Evolutionary conservation across 2,113 vertebrate species (phyloP).

Genomic region (Arothron firmamentum): DNA sequence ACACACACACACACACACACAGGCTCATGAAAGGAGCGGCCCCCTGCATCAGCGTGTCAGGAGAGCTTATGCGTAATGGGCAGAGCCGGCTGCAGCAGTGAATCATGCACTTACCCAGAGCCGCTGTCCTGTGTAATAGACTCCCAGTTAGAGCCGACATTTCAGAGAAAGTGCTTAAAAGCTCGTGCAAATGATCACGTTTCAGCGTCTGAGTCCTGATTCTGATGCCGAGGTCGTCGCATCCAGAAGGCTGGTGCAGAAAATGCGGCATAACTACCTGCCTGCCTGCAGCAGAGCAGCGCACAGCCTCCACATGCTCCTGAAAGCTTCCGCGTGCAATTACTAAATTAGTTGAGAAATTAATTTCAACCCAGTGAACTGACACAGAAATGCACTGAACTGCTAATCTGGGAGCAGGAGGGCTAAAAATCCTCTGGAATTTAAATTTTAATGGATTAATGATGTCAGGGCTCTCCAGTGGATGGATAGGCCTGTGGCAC

Average conservation of each 20-base stretch:
- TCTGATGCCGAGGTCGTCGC: conserved; percentile 26
- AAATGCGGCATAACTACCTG: too few species aligned
- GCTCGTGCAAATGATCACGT: conserved; percentile 50
- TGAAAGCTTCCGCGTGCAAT: conserved; percentile 60
- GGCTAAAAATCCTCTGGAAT: conserved; percentile 61
- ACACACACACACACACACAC: conserved; percentile 9
- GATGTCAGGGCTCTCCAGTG: conserved; percentile 66
- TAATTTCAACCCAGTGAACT: conserved; percentile 71
- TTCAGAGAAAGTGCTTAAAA: conserved; percentile 52
- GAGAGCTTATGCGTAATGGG: conserved; percentile 57
- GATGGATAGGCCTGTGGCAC: conserved; percentile 47
- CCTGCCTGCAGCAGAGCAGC: too few species aligned
- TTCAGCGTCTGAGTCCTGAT: conserved; percentile 33
- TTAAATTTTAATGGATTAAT: conserved; percentile 74
- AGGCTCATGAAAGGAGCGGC: conserved; percentile 38
- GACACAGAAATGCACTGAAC: conserved; percentile 71
- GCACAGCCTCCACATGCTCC: too few species aligned
- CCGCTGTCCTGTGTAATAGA: conserved; percentile 44
- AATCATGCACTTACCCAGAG: conserved; percentile 58
- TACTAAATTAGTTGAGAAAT: conserved; percentile 71
- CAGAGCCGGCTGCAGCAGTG: conserved; percentile 42
- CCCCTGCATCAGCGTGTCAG: conserved; percentile 50
- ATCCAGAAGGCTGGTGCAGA: neutral
- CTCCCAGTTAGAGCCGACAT: conserved; percentile 45
- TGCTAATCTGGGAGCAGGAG: conserved; percentile 67